These are phyloP conservation scores for Nezara viridula DNA, from an alignment of 2,888 invertebrate species.

Conservation along the genomic window DNA sequence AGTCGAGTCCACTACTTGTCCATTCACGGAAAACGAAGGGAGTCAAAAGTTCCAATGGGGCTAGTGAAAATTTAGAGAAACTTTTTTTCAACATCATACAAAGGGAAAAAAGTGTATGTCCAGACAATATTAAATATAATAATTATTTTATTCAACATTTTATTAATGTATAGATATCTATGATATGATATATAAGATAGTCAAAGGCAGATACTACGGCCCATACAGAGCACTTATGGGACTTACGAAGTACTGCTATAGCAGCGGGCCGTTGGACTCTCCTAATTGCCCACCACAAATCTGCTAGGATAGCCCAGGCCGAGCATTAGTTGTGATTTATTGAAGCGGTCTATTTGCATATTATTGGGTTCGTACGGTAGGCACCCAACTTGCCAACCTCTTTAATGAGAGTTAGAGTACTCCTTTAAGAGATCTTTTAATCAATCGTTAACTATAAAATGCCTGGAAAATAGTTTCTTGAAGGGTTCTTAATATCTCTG, in stretches of 20 bases:
- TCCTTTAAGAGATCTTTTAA: neutral
- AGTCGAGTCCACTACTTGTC: neutral
- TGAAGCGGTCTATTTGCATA: neutral
- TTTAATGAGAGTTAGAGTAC: neutral
- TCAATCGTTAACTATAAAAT: neutral
- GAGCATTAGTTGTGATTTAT: constrained; percentile 24
- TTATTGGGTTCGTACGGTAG: neutral
- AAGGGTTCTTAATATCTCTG: no score
- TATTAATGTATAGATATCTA: no score
- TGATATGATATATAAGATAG: no score
- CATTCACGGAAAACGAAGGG: neutral
- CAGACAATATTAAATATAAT: no score
- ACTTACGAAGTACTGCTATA: neutral
- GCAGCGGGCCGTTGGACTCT: neutral
- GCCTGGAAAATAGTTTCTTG: no score
- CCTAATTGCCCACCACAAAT: constrained; percentile 15
- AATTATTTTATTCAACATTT: no score
- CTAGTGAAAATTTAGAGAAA: no score
- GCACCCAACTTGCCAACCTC: neutral
- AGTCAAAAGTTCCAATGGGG: neutral
- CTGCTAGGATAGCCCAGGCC: neutral
- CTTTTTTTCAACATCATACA: no score
- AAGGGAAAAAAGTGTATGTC: no score
- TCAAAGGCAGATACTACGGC: neutral
- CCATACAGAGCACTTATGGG: neutral